Conservation (phyloP, 2,888 invertebrate species). For the Nasonovia ribisnigri region DNA sequence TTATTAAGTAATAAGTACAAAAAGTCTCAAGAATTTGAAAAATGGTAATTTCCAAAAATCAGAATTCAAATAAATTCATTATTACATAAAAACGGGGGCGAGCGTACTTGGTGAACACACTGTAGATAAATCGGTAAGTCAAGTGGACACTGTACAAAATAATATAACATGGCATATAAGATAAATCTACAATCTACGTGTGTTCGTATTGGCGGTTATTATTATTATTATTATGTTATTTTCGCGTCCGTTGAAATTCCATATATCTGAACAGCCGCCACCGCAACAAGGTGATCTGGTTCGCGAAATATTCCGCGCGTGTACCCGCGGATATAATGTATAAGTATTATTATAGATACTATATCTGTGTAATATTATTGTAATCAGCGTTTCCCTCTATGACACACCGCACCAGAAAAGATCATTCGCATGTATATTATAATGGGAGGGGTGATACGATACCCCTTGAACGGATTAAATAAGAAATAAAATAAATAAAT, state of each 20-base stretch:
- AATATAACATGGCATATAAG: neutral
- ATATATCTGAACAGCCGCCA: neutral
- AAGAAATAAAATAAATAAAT: neutral
- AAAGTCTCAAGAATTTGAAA: no score
- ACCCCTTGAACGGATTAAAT: neutral
- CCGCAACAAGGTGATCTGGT: constrained; percentile 51
- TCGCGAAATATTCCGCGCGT: constrained; percentile 37
- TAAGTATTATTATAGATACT: neutral
- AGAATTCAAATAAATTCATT: no score
- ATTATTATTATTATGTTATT: constrained; percentile 30
- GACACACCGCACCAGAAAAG: neutral
- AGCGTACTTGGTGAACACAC: no score
- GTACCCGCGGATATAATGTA: neutral
- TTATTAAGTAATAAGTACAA: no score
- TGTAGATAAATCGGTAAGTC: neutral
- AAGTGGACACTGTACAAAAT: neutral
- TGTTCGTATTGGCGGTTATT: neutral
- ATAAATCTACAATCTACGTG: no score
- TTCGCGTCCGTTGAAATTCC: constrained; percentile 12
- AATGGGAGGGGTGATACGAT: neutral
- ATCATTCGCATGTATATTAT: neutral
- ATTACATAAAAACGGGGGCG: no score
- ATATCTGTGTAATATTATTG: neutral
- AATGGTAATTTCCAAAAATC: no score
- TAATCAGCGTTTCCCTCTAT: constrained; percentile 14